Evolutionary conservation across 2,797 vertebrate genomes (phyloP).

Genomic region (Sebastes vulpes): DNA sequence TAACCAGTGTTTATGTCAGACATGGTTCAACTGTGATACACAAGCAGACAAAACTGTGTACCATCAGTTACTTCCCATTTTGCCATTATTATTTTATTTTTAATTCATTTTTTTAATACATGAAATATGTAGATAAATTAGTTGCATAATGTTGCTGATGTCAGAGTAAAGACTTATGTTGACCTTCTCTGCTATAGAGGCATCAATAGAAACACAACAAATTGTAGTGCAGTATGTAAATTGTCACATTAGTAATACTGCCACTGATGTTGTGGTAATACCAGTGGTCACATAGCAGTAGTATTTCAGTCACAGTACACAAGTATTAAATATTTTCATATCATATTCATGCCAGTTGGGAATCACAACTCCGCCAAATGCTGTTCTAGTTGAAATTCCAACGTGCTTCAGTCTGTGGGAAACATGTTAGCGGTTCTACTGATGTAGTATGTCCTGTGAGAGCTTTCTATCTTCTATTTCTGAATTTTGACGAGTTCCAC

Average conservation of each 20-base stretch:
- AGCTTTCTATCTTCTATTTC: slow-evolving; percentile 32
- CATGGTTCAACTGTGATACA: not conserved
- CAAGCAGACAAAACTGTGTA: not conserved
- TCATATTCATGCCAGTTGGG: not conserved
- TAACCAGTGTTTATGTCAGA: not conserved
- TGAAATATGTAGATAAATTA: not conserved
- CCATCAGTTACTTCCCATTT: not conserved
- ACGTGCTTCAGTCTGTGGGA: slow-evolving; percentile 1
- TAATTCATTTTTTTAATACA: not conserved
- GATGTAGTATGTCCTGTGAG: slow-evolving; percentile 21
- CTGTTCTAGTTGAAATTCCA: not conserved
- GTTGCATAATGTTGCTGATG: not conserved
- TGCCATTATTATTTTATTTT: not conserved
- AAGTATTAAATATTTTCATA: not conserved
- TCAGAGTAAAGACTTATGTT: not conserved
- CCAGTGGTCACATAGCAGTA: not conserved
- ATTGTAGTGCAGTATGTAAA: no score
- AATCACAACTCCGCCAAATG: not conserved
- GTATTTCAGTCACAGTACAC: not conserved
- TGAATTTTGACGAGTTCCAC: slow-evolving; percentile 23
- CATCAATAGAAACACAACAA: not conserved
- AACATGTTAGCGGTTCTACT: slow-evolving; percentile 8
- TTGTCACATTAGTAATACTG: not conserved
- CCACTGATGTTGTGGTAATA: not conserved
- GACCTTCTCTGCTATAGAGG: not conserved